Base-by-base conservation (phyloP, 2,888 invertebrate species). In the Nebria salina region DNA sequence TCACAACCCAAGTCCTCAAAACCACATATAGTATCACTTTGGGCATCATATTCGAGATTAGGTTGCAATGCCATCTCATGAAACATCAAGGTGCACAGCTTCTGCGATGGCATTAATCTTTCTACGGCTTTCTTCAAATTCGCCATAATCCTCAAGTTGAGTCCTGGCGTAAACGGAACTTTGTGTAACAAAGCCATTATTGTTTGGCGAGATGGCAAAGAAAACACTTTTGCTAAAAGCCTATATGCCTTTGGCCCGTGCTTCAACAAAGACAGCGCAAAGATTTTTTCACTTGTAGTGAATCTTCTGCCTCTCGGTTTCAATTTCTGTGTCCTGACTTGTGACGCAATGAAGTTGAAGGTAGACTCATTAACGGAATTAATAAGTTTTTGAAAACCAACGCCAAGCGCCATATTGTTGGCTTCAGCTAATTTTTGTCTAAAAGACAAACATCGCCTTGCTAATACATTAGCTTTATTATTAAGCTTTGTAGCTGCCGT, bases 1-100 rank as follows among this genome's bases (percentile, higher is more conserved):
- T 75, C 82, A 68, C 1, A 20, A 20, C 84, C 84, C 75, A 82
- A 82, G 80, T 84, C 81, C 83, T 84, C 83, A 82, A 84, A 84
- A 0, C 84, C 83, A 72, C 80, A 74, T 3, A 83, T 76, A 75
- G 68, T 70, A 72, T 83, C 83, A n/a, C 26, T 43, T 72, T 72
- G 20, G 20, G 20, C 4, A 65, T 65, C 42, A 68, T 77, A 41
- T 54, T 78, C 34, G 6, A 65, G 65, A 75, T 77, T 15, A 6
- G 70, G 2, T 15, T 65, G 8, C 5, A 77, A 15, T 3, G 70
- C 26, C 25, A 83, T 82, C 75, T 84, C 83, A 64, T 84, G 83
- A 75, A 83, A 84, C 8, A 83, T n/a, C 15, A 84, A 70, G 1
- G 82, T 42, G 66, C 83, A 83, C 26, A 7, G 6, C 43, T 13